A percentile compares a stretch with the other conserved stretches of the same genome.
Evolutionary conservation across 2,888 invertebrate genomes (phyloP).

Genomic region (Lypha dubia): DNA sequence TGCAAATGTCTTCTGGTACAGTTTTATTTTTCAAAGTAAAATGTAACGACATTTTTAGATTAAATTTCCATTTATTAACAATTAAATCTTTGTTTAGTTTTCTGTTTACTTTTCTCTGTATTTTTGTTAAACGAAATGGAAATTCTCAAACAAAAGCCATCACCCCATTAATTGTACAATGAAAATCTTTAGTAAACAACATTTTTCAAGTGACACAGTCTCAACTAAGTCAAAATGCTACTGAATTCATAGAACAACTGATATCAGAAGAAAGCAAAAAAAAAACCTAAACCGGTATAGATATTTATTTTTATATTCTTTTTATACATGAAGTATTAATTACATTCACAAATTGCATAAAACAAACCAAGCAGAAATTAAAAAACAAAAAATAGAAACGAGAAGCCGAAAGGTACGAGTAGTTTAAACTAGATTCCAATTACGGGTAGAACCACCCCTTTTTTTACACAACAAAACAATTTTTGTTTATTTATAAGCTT

Average conservation of each 20-base stretch:
- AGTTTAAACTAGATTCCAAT: conserved; percentile 42
- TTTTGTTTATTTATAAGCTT: conserved; percentile 57
- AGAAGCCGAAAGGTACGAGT: conserved; percentile 26
- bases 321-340: conserved; percentile 61
- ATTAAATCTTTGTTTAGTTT: conserved; percentile 46
- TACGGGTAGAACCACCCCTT: conserved; percentile 22
- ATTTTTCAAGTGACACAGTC: conserved; percentile 58
- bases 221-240: conserved; percentile 38
- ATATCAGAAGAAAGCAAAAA: too few species aligned
- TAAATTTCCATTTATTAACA: conserved; percentile 64
- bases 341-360: conserved; percentile 71
- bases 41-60: conserved; percentile 34
- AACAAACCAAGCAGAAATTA: conserved; percentile 67
- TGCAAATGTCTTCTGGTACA: not conserved
- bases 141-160: conserved; percentile 54
- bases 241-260: conserved; percentile 6
- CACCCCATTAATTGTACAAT: conserved; percentile 44
- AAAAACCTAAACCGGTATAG: conserved; percentile 31
- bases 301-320: conserved; percentile 41
- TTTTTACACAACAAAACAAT: conserved; percentile 18
- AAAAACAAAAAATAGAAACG: not conserved
- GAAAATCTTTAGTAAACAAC: conserved; percentile 18
- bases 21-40: not conserved
- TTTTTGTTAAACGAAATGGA: conserved; percentile 60
- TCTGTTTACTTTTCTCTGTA: conserved; percentile 11